Evolutionary conservation across 2,888 invertebrate genomes (phyloP).

Genomic region (Drosophila demipolita): DNA sequence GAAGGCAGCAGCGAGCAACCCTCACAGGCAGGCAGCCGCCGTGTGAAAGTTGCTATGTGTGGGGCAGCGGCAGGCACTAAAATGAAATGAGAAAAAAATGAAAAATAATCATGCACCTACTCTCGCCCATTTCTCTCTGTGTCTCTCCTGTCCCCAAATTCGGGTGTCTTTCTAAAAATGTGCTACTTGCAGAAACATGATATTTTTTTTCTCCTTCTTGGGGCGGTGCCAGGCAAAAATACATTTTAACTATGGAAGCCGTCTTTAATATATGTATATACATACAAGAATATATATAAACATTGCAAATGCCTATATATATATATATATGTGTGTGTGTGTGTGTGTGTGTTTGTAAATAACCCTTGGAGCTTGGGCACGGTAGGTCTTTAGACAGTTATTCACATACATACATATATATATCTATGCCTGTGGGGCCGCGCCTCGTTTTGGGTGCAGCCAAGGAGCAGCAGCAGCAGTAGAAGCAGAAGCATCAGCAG

Average conservation of each 20-base stretch:
- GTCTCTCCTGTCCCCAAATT: not conserved
- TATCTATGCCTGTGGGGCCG: conserved; percentile 40
- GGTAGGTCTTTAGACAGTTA: conserved; percentile 8
- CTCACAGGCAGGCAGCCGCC: conserved; percentile 56
- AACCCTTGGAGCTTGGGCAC: conserved; percentile 19
- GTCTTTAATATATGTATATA: conserved; percentile 41
- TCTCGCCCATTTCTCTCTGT: not conserved
- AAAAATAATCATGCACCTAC: conserved; percentile 72
- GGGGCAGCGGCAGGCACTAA: conserved; percentile 53
- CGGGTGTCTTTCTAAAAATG: conserved; percentile 28
- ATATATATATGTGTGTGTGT: conserved; percentile 1
- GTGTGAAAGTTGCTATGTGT: conserved; percentile 67
- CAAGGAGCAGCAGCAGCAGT: conserved; percentile 9
- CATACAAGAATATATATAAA: conserved; percentile 14
- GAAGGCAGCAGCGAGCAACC: conserved; percentile 49
- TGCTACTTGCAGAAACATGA: conserved; percentile 48
- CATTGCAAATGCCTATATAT: conserved; percentile 15
- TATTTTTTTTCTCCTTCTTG: conserved; percentile 37
- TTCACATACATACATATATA: not conserved
- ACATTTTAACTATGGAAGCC: conserved; percentile 64
- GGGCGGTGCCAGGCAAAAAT: conserved; percentile 73
- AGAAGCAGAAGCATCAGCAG: conserved; percentile 1
- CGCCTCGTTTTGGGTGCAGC: conserved; percentile 64
- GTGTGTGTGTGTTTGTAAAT: conserved; percentile 3
- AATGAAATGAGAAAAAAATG: conserved; percentile 77